Conservation (phyloP, 2,113 vertebrate genomes). For the Dromiciops gliroides region DNA sequence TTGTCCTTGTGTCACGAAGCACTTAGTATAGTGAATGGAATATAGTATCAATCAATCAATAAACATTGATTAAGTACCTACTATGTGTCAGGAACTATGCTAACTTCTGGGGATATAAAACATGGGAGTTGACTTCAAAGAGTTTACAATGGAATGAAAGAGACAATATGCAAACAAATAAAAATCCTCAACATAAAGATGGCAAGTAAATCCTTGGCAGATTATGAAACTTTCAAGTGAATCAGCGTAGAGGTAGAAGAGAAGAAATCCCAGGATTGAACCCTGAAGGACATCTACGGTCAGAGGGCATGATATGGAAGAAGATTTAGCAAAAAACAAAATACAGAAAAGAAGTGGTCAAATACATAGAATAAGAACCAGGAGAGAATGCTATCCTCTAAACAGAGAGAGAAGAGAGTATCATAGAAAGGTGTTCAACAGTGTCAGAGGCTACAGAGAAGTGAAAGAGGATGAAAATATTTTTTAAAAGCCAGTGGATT, state of each 20-base stretch:
- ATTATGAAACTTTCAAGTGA: neutral
- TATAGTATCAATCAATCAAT: neutral
- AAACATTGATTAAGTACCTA: neutral
- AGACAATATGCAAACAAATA: neutral
- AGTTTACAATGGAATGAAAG: neutral
- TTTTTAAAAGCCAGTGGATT: neutral
- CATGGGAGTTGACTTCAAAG: neutral
- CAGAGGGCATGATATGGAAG: neutral
- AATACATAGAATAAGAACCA: neutral
- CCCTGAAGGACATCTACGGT: neutral
- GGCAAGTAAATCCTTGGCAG: neutral
- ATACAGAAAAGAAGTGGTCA: neutral
- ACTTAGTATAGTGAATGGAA: neutral
- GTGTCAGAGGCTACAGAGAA: neutral
- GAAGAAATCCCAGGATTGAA: neutral
- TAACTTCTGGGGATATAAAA: neutral
- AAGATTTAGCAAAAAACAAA: neutral
- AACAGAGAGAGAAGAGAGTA: neutral
- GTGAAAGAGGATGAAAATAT: neutral
- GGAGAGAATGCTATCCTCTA: neutral
- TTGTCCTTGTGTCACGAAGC: neutral
- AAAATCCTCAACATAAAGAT: neutral
- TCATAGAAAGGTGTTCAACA: neutral
- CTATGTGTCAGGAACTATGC: fast-evolving
- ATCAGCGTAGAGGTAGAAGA: neutral